Evolutionary conservation across 2,888 invertebrate species (phyloP), one percentile per base, ranked within the genome.

Genomic region (Imbricaverruca yamaguchii): DNA sequence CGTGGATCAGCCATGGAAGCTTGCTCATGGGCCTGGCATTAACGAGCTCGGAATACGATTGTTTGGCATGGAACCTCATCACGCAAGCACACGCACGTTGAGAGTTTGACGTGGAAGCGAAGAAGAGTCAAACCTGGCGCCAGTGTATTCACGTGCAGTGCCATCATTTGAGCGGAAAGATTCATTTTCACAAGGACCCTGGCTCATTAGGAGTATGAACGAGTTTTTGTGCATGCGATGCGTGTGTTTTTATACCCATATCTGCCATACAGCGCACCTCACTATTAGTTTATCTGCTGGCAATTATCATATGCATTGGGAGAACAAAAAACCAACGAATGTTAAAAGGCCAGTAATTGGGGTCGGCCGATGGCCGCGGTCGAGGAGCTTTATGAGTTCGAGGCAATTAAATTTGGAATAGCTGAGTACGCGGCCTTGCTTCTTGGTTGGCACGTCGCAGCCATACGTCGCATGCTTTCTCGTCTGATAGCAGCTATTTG

Each of bases 391-490:
- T 74, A 74, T 74, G 74, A 53, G 53, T 53, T 53, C 13, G 11
- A 53, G 21, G 74, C 74, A 74, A 74, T 74, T 74, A 74, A 74
- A 74, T 21, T 53, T 53, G 39, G 74, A 74, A 74, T 74, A 74
- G 18, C 74, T 53, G 53, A 74, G 74, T 25, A 25, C 67, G n/a
- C 4, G 6, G 67, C 67, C 67, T 67, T 67, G 67, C 25, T 67
- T 25, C 25, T 4, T 13, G 13, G 4, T 7, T 6, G 11, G 13
- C 12, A 13, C 13, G 25, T 25, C 11, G 25, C 13, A 13, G 13
- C 13, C 25, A 12, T 13, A 25, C 67, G 25, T 67, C 25, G 25
- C 12, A 25, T 25, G 67, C 25, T 25, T 67, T 39, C 39, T 39
- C 39, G 1, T 39, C 39, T 39, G 39, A 39, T 39, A 39, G 39